Evolutionary conservation across 2,113 vertebrate species (phyloP).

Genomic region (Ceyx cyanopectus): DNA sequence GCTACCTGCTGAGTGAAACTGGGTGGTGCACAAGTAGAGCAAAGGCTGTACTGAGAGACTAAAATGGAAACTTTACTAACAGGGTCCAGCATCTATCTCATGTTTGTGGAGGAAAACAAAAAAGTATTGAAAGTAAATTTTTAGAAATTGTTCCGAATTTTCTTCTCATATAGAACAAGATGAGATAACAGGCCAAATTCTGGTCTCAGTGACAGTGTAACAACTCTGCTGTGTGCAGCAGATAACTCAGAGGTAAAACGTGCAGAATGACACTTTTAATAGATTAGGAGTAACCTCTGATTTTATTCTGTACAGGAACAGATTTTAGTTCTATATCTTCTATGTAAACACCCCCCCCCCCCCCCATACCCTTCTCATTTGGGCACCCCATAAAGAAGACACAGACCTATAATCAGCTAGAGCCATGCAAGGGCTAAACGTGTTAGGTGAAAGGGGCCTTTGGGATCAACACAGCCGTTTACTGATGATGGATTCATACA

Average conservation of each 20-base stretch:
- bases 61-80: not conserved
- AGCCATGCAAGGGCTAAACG: constrained; percentile 60
- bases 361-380: constrained; percentile 10
- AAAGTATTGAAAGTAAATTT: not conserved
- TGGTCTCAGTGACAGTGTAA: not conserved
- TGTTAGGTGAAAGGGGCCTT: constrained; percentile 45
- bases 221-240: not conserved
- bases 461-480: constrained; percentile 53
- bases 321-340: constrained; percentile 57
- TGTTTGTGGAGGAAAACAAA: constrained; percentile 25
- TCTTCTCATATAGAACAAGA: not conserved
- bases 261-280: constrained; percentile 20
- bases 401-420: constrained; percentile 56
- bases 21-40: not conserved
- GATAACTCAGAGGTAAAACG: constrained; percentile 20
- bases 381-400: constrained; percentile 48
- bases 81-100: not conserved
- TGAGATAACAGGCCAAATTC: not conserved
- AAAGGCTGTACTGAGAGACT: not conserved
- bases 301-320: constrained; percentile 60
- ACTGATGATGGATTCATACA: constrained; percentile 47
- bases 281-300: constrained; percentile 25
- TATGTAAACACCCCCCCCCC: constrained; percentile 19
- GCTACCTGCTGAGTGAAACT: not conserved
- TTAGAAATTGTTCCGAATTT: constrained; percentile 6